Conservation (phyloP, 92 coral and sea anemone species). For the Plumapathes pennacea region DNA sequence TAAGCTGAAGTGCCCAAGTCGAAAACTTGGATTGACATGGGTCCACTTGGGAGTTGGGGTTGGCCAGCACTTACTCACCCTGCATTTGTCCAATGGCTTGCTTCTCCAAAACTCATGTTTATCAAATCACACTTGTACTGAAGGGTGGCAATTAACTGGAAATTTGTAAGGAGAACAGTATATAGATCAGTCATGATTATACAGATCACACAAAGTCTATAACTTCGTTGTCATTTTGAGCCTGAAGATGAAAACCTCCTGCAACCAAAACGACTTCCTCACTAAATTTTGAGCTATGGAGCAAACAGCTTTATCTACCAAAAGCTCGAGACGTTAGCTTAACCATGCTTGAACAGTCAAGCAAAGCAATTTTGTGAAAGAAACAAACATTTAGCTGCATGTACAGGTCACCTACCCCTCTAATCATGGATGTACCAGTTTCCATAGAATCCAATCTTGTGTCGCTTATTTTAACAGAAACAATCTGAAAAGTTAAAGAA, state of each 20-base stretch:
- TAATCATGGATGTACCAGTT: conserved; percentile 87
- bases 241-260: too few relatives aligned
- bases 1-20: too few relatives aligned
- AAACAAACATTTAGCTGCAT: not conserved
- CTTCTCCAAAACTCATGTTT: conserved; percentile 99
- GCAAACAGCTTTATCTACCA: too few relatives aligned
- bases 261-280: too few relatives aligned
- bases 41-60: too few relatives aligned
- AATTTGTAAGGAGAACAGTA: too few relatives aligned
- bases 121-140: conserved; percentile 91
- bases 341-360: not conserved
- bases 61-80: conserved; percentile 85
- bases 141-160: conserved; percentile 83
- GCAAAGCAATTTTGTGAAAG: not conserved
- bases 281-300: too few relatives aligned
- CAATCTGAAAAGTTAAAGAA: conserved; percentile 42
- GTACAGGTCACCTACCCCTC: conserved; percentile 72
- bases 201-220: too few relatives aligned
- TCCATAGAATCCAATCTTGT: conserved; percentile 94
- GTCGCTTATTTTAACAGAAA: conserved; percentile 95
- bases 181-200: too few relatives aligned
- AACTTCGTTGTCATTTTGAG: too few relatives aligned
- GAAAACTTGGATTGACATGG: too few relatives aligned
- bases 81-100: conserved; percentile 95
- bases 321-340: too few relatives aligned